A percentile compares a stretch with the other conserved stretches of the same genome.
Evolutionary conservation across 2,113 vertebrate genomes (phyloP).

Genomic region (Lepus americanus): DNA sequence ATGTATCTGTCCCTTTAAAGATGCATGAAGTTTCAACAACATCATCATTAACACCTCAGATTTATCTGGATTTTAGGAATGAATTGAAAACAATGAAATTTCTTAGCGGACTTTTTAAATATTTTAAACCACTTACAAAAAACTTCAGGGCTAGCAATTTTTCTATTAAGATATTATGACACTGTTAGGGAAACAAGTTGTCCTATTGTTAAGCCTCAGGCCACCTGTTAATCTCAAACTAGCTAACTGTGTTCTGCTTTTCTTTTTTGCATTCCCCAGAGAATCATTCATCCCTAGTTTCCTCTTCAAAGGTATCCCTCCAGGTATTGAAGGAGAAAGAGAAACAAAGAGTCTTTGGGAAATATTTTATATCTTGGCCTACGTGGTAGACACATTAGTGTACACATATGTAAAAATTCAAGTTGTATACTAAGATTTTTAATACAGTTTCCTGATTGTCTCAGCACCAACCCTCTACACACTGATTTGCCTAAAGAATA

Average conservation of each 20-base stretch:
- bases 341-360: background rate
- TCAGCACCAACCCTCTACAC: background rate
- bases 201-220: background rate
- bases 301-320: background rate
- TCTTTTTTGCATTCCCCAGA: background rate
- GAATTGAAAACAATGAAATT: no score
- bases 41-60: no score
- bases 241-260: background rate
- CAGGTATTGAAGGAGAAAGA: background rate
- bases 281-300: background rate
- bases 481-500: background rate
- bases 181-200: background rate
- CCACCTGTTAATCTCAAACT: background rate
- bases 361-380: background rate
- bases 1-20: no score
- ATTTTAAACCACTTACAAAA: no score
- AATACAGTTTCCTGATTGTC: background rate
- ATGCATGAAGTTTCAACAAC: no score
- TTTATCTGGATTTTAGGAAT: no score
- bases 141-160: background rate
- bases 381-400: background rate
- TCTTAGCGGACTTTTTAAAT: no score
- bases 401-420: background rate
- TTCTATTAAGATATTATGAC: constrained; percentile 7
- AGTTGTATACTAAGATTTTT: background rate